Conservation (phyloP, 1,140 invertebrate species). For the Drosophila prosaltans region DNA sequence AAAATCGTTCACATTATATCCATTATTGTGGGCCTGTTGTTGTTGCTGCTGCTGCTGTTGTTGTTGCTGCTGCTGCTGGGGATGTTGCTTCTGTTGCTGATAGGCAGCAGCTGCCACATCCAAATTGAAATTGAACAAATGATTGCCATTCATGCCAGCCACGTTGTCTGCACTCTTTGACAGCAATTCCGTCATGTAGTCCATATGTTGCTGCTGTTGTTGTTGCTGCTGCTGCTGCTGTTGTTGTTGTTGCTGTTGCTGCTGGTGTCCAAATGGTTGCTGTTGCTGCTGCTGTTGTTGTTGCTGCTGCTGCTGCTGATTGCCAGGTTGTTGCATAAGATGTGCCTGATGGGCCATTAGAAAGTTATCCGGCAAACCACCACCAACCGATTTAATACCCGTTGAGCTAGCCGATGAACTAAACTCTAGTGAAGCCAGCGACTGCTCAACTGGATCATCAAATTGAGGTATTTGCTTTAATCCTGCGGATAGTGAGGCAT, state of each 20-base stretch:
- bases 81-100: constrained; percentile 47
- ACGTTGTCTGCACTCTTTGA: constrained; percentile 66
- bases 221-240: constrained; percentile 62
- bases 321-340: constrained; percentile 60
- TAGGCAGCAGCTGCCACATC: constrained; percentile 58
- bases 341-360: constrained; percentile 69
- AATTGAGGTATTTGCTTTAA: constrained; percentile 82
- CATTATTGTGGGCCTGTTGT: constrained; percentile 57
- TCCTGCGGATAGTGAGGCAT: constrained; percentile 68
- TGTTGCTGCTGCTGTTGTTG: constrained; percentile 42
- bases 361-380: constrained; percentile 63
- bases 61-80: constrained; percentile 50
- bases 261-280: constrained; percentile 47
- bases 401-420: constrained; percentile 80
- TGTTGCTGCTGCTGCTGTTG: constrained; percentile 58
- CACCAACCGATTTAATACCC: constrained; percentile 39
- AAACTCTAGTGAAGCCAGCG: constrained; percentile 86
- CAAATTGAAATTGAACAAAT: constrained; percentile 67
- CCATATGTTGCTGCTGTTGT: constrained; percentile 69
- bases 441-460: constrained; percentile 87
- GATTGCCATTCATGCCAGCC: constrained; percentile 77
- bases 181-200: constrained; percentile 74
- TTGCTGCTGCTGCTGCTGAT: constrained; percentile 37
- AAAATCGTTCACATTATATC: constrained; percentile 30
- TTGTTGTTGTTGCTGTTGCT: constrained; percentile 39